These are phyloP conservation scores for Coluber constrictor DNA, from an alignment of 2,797 vertebrate genomes.

Conservation along the genomic window DNA sequence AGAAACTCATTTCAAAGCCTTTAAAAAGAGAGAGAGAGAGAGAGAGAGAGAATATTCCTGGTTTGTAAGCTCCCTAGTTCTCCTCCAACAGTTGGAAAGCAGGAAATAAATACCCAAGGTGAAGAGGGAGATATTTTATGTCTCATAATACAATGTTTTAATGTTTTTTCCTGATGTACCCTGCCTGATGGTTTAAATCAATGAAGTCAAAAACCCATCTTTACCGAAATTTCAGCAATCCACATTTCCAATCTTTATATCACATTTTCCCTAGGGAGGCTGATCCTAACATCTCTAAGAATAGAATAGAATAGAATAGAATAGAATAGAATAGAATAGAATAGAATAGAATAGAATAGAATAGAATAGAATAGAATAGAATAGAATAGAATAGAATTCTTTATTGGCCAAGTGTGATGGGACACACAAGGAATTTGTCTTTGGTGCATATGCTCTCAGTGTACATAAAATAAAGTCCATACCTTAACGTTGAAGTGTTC, in stretches of 20 bases:
- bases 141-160: background rate
- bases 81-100: conserved; percentile 20
- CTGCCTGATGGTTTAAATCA: conserved; percentile 40
- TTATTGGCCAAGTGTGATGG: too few species aligned
- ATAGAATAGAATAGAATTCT: too few species aligned
- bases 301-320: too few species aligned
- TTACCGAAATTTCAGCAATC: background rate
- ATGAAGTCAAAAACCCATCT: background rate
- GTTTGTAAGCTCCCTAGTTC: conserved; percentile 24
- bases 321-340: too few species aligned
- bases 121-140: background rate
- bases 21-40: background rate
- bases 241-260: background rate
- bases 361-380: too few species aligned
- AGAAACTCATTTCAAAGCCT: conserved; percentile 13
- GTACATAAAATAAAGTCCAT: background rate
- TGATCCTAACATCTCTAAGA: background rate
- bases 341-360: too few species aligned
- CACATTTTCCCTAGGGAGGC: background rate
- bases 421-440: too few species aligned
- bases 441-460: too few species aligned
- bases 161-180: conserved; percentile 1
- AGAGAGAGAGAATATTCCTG: background rate
- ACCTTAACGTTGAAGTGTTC: background rate
- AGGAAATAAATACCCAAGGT: background rate